These are phyloP conservation scores for Drosophila pullipes DNA, from an alignment of 2,888 invertebrate genomes.

Conservation along the genomic window DNA sequence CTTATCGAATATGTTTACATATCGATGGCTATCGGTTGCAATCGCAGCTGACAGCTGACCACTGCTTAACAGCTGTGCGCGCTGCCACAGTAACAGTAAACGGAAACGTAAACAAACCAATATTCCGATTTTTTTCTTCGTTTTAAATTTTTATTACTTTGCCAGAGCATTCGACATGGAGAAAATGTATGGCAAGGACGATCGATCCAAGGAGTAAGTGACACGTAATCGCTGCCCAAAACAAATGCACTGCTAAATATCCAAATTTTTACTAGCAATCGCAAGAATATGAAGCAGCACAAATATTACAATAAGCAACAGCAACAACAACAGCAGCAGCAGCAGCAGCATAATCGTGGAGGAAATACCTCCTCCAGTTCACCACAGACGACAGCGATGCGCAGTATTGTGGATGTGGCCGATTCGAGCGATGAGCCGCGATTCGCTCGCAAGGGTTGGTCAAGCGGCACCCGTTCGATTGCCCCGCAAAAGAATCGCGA, in stretches of 20 bases:
- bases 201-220: conserved; percentile 83
- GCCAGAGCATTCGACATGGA: conserved; percentile 3
- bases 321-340: conserved; percentile 37
- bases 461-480: conserved; percentile 54
- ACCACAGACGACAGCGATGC: conserved; percentile 67
- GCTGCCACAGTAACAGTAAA: conserved; percentile 31
- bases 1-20: not conserved
- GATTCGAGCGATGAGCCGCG: conserved; percentile 84
- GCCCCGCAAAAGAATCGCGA: conserved; percentile 64
- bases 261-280: conserved; percentile 68
- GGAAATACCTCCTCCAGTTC: conserved; percentile 78
- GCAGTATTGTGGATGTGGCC: conserved; percentile 83
- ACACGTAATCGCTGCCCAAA: conserved; percentile 25
- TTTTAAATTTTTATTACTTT: conserved; percentile 30
- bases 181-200: conserved; percentile 82
- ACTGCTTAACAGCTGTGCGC: conserved; percentile 14
- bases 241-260: not conserved
- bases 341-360: conserved; percentile 28
- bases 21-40: not conserved
- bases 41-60: conserved; percentile 32
- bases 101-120: conserved; percentile 53
- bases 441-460: conserved; percentile 73
- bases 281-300: conserved; percentile 81
- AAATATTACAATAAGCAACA: conserved; percentile 57
- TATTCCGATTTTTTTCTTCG: not conserved